Conservation (phyloP, 2,797 vertebrate species). For the Pelodytes ibericus region DNA sequence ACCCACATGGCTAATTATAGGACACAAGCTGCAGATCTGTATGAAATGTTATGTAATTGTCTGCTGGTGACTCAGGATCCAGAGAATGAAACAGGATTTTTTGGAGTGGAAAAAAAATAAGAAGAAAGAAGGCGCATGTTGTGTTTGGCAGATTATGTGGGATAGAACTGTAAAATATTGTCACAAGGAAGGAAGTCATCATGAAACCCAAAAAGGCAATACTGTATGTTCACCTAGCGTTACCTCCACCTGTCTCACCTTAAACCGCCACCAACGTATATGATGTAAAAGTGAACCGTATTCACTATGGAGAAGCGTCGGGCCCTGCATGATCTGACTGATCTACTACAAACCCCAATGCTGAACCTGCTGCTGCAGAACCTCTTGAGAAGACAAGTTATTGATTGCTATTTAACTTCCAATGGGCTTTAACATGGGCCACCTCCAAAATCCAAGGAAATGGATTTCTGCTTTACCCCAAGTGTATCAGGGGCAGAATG, state of each 20-base stretch:
- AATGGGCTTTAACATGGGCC: no score
- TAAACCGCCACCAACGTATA: no score
- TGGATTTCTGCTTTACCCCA: no score
- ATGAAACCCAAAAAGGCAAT: background rate
- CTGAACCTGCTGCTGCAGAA: constrained; percentile 22
- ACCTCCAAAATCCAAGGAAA: no score
- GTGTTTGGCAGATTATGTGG: background rate
- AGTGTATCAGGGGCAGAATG: no score
- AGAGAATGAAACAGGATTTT: constrained; percentile 29
- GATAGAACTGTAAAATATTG: background rate
- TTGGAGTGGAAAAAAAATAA: constrained; percentile 20
- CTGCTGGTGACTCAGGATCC: constrained; percentile 42
- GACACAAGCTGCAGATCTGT: constrained; percentile 46
- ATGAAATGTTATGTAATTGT: constrained; percentile 45
- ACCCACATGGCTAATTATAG: constrained; percentile 54
- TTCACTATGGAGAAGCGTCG: no score
- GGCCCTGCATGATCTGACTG: no score
- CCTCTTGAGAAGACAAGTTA: no score
- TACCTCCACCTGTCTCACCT: no score
- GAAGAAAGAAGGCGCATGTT: background rate
- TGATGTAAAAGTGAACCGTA: no score
- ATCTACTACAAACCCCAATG: no score
- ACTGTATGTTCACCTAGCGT: background rate
- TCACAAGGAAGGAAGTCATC: background rate
- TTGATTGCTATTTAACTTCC: no score